These are phyloP conservation scores for Pholis gunnellus DNA, from an alignment of 2,113 vertebrate genomes.

Conservation along the genomic window DNA sequence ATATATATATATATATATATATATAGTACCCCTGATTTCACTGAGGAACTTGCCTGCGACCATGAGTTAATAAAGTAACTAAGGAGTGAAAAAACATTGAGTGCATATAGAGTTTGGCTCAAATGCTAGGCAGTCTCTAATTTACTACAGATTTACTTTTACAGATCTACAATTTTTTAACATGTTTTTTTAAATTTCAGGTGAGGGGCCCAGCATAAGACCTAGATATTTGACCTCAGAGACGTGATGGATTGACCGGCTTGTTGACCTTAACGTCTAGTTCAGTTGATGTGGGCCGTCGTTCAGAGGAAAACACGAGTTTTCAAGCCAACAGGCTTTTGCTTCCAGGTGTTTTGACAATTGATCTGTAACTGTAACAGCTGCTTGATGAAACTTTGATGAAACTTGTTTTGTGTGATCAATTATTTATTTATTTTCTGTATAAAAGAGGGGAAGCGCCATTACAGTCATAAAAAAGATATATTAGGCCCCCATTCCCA, in stretches of 20 bases:
- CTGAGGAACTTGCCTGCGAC: no score
- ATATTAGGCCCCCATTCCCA: not conserved
- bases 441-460: not conserved
- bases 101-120: no score
- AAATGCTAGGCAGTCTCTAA: no score
- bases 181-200: no score
- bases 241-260: not conserved
- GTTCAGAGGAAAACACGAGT: not conserved
- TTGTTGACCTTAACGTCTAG: not conserved
- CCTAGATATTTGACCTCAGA: not conserved
- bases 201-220: no score
- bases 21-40: no score
- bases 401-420: not conserved
- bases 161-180: no score
- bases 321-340: not conserved
- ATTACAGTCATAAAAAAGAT: not conserved
- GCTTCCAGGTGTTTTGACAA: not conserved
- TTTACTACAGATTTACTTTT: no score
- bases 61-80: no score
- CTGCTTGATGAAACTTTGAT: not conserved
- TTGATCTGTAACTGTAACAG: not conserved
- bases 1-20: no score
- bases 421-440: not conserved
- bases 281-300: not conserved
- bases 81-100: no score